Percentiles rank a stretch among this genome's conserved stretches.
Conservation (phyloP, 2,888 invertebrate species). For the Lacanobia wlatinum region DNA sequence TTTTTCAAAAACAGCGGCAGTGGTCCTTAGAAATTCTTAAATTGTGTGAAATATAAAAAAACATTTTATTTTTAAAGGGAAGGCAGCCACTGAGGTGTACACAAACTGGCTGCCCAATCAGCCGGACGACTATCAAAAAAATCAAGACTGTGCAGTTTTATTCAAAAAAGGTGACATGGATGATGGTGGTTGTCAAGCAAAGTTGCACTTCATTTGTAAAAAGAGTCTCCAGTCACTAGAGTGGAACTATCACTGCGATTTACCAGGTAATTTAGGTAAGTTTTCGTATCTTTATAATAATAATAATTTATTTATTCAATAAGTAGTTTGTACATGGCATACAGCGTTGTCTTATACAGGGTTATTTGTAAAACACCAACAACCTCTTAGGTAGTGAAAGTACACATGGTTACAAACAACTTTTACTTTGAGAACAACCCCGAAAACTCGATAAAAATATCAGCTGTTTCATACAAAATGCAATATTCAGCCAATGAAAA, state of each 20-base stretch:
- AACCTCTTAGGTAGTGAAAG: too few species aligned
- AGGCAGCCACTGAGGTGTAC: slow-evolving; percentile 25
- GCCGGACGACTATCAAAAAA: slow-evolving; percentile 67
- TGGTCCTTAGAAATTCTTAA: background rate
- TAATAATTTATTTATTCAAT: too few species aligned
- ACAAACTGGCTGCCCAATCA: slow-evolving; percentile 21
- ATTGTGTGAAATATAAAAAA: background rate
- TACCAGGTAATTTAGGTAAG: slow-evolving; percentile 75
- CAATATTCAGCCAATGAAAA: too few species aligned
- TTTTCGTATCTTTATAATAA: too few species aligned
- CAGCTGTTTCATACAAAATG: too few species aligned
- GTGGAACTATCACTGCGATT: slow-evolving; percentile 79
- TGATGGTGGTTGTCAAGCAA: slow-evolving; percentile 73
- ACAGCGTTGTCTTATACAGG: too few species aligned
- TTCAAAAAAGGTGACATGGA: slow-evolving; percentile 70
- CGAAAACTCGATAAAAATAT: too few species aligned
- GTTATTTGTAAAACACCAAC: too few species aligned
- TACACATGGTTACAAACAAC: too few species aligned
- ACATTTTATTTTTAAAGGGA: slow-evolving; percentile 18
- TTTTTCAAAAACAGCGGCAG: background rate
- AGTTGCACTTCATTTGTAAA: slow-evolving; percentile 80
- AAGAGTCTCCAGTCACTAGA: slow-evolving; percentile 74
- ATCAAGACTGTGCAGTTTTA: slow-evolving; percentile 75
- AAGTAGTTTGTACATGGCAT: too few species aligned
- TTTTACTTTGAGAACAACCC: too few species aligned